These are phyloP conservation scores for Entomobrya multifasciata DNA, from an alignment of 2,888 invertebrate genomes.

Conservation along the genomic window DNA sequence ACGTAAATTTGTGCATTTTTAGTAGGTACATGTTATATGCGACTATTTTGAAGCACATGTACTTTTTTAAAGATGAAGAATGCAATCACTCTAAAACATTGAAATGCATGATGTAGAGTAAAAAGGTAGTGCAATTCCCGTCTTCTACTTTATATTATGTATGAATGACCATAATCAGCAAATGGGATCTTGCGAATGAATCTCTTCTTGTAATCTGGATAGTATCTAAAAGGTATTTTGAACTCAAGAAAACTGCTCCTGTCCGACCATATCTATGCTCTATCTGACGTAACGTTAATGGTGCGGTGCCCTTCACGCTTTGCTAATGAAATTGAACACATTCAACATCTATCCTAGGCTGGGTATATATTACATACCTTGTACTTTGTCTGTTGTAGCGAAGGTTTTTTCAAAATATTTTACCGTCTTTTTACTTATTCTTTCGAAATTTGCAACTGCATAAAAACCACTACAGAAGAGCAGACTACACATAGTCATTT, in stretches of 20 bases:
- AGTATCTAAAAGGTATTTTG: constrained; percentile 66
- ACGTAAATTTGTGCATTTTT: too few relatives aligned
- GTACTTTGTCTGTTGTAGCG: constrained; percentile 37
- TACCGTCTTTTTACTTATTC: not conserved
- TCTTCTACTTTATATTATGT: not conserved
- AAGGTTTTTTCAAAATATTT: constrained; percentile 8
- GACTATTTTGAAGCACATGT: too few relatives aligned
- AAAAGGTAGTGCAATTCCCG: not conserved
- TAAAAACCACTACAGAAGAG: too few relatives aligned
- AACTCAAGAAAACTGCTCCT: constrained; percentile 65
- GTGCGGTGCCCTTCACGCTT: constrained; percentile 79
- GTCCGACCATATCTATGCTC: constrained; percentile 54
- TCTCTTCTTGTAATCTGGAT: constrained; percentile 49
- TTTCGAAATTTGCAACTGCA: not conserved
- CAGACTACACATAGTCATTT: not conserved
- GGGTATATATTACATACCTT: too few relatives aligned
- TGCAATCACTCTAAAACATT: too few relatives aligned
- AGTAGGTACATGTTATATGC: too few relatives aligned
- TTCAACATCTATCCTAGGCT: too few relatives aligned
- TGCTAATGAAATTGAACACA: constrained; percentile 76
- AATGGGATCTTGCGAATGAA: constrained; percentile 69
- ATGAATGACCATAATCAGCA: constrained; percentile 63
- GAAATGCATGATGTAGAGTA: too few relatives aligned
- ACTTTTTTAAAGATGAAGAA: too few relatives aligned
- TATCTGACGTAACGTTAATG: constrained; percentile 71